Percentiles rank a stretch among this genome's conserved stretches.
Evolutionary conservation across 2,113 vertebrate genomes (phyloP).

Genomic region (Heptranchias perlo): DNA sequence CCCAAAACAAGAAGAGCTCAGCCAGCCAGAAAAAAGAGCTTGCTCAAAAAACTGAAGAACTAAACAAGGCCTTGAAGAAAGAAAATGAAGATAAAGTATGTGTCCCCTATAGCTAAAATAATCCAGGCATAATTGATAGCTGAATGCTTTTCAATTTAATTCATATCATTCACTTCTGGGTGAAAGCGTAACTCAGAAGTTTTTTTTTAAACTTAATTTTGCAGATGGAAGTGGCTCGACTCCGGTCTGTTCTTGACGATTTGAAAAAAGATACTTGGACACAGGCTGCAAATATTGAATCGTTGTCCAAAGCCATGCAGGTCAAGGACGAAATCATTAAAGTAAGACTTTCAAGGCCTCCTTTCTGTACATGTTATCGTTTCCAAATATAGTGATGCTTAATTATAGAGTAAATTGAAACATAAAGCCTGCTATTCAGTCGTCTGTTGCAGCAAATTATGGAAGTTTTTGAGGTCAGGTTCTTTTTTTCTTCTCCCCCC

Average conservation of each 20-base stretch:
- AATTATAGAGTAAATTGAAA: too few relatives aligned
- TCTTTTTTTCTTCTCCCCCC: too few relatives aligned
- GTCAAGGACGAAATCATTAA: constrained; percentile 64
- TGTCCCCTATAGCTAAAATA: not conserved
- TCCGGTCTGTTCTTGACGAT: constrained; percentile 53
- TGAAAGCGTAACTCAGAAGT: not conserved
- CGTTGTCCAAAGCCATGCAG: constrained; percentile 56
- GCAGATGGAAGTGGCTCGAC: constrained; percentile 58
- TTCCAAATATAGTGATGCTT: too few relatives aligned
- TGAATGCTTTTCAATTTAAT: not conserved
- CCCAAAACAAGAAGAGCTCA: constrained; percentile 48
- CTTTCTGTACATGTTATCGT: constrained; percentile 24
- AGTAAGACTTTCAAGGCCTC: constrained; percentile 46
- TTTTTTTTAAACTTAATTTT: constrained; percentile 4
- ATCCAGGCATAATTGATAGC: not conserved
- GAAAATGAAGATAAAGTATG: constrained; percentile 63
- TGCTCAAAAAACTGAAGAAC: constrained; percentile 58
- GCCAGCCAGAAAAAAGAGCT: constrained; percentile 60
- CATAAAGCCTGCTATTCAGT: too few relatives aligned
- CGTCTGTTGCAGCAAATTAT: too few relatives aligned
- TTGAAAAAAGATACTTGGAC: constrained; percentile 52
- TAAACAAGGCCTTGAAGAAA: constrained; percentile 60
- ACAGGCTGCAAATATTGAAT: constrained; percentile 55
- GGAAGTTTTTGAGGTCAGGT: too few relatives aligned
- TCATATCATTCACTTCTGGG: not conserved